These are phyloP conservation scores for Cheilosia impressa DNA, from an alignment of 2,888 invertebrate species.

Conservation along the genomic window DNA sequence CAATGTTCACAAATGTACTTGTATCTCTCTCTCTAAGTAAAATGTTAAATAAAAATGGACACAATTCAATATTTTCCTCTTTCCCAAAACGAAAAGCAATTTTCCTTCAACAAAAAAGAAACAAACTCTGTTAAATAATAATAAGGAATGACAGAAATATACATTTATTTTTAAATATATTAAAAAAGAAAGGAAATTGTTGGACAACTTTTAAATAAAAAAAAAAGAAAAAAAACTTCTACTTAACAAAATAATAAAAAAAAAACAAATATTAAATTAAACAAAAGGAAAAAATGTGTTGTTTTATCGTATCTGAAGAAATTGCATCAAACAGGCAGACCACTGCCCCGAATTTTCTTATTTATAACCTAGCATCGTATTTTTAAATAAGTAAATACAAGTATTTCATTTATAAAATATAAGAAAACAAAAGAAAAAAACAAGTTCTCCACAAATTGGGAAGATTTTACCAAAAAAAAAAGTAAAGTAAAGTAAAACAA, in stretches of 20 bases:
- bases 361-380: conserved; percentile 46
- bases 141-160: conserved; percentile 65
- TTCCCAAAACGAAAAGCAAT: conserved; percentile 31
- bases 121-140: conserved; percentile 38
- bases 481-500: conserved; percentile 28
- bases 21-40: conserved; percentile 23
- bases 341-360: conserved; percentile 26
- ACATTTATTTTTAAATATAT: conserved; percentile 33
- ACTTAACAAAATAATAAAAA: conserved; percentile 53
- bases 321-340: conserved; percentile 60
- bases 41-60: conserved; percentile 22
- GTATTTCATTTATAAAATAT: conserved; percentile 35
- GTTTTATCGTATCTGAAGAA: conserved; percentile 53
- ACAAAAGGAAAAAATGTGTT: conserved; percentile 54
- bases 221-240: conserved; percentile 40
- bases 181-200: conserved; percentile 35
- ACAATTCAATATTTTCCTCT: conserved; percentile 25
- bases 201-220: conserved; percentile 53
- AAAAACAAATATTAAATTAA: conserved; percentile 37
- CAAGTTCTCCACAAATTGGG: conserved; percentile 21
- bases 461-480: conserved; percentile 37
- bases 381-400: conserved; percentile 56
- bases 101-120: conserved; percentile 35
- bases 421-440: conserved; percentile 38
- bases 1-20: conserved; percentile 30